Percentiles rank a stretch among this genome's conserved stretches.
Evolutionary conservation across 2,113 vertebrate genomes (phyloP).

Genomic region (Urocynchramus pylzowi): DNA sequence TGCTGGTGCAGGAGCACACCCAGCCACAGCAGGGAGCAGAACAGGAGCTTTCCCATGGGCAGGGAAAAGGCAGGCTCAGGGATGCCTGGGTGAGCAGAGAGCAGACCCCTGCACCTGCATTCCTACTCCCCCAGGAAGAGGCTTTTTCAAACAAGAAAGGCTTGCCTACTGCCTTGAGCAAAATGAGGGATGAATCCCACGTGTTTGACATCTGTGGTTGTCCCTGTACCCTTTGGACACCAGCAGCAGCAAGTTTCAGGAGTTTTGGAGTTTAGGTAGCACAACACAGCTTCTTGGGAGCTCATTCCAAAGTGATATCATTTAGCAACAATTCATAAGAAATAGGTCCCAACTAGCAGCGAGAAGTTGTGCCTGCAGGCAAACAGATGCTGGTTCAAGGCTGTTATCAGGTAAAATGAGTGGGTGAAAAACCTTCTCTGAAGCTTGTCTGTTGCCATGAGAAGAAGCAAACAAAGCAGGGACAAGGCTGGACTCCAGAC

Average conservation of each 20-base stretch:
- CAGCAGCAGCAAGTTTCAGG: background rate
- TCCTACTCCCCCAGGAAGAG: background rate
- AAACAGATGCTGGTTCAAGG: conserved; percentile 48
- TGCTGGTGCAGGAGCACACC: background rate
- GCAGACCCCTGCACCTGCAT: background rate
- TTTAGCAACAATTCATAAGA: conserved; percentile 45
- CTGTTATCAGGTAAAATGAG: conserved; percentile 30
- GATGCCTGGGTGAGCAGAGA: accelerated
- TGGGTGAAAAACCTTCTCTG: conserved; percentile 21
- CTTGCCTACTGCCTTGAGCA: background rate
- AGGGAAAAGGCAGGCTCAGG: background rate
- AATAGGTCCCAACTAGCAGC: conserved; percentile 36
- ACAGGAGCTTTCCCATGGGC: background rate
- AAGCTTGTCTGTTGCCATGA: conserved; percentile 51
- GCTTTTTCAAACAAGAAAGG: background rate
- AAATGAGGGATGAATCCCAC: background rate
- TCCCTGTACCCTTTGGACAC: background rate
- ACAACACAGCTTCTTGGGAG: background rate
- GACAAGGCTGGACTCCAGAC: background rate
- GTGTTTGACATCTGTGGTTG: background rate
- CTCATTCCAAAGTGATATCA: conserved; percentile 44
- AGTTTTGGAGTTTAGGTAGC: background rate
- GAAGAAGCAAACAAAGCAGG: conserved; percentile 29
- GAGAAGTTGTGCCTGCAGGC: conserved; percentile 42
- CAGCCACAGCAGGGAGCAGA: background rate